Base-by-base conservation (phyloP, 2,113 vertebrate genomes). In the Hemichromis elongatus region DNA sequence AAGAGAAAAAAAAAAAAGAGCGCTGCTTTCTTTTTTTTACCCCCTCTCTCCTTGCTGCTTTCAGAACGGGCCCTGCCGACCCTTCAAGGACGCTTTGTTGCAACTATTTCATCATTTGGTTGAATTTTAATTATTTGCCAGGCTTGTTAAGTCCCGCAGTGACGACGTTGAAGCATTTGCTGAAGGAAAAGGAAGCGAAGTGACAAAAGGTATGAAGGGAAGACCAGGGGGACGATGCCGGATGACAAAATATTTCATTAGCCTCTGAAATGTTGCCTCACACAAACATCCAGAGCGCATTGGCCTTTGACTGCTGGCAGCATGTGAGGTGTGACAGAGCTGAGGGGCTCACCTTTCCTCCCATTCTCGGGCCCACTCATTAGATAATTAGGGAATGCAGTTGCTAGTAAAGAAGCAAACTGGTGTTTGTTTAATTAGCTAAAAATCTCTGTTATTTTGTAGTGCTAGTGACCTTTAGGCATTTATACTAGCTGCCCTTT, bases 81-180 rank as follows among this genome's bases (percentile, higher is more conserved):
- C 95, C 92, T 93, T 95, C 95, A 94, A 95, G 93, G 95, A 92
- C 92, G 82, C 86, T 77, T 87, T 88, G 85, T 87, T 91, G 92
- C 93, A 96, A 95, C 90, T 86, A 86, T 95, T 95, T 95, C 94
- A 95, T 95, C 92, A 95, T 94, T 95, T 93, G 83, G 87, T 82
- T 92, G 91, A 91, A 94, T 94, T 94, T 90, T 91, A 95, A 95
- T 95, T 94, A 93, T 94, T 93, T 94, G 91, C 85, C 83, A 80
- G 89, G 79, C 91, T 93, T 77, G 91, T 93, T 92, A 91, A 90
- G 88, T 90, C 88, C 89, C 87, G 35, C 75, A 53, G 86, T 63
- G 28, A 87, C 66, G 2, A 47, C 24, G 55, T 24, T 19, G 90
- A 90, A 90, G 87, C 84, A 9, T 77, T 88, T 3, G 35, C 87